phyloP scores from a whole-genome alignment of 2,888 invertebrate species.

The Melinopterus prodromus region DNA sequence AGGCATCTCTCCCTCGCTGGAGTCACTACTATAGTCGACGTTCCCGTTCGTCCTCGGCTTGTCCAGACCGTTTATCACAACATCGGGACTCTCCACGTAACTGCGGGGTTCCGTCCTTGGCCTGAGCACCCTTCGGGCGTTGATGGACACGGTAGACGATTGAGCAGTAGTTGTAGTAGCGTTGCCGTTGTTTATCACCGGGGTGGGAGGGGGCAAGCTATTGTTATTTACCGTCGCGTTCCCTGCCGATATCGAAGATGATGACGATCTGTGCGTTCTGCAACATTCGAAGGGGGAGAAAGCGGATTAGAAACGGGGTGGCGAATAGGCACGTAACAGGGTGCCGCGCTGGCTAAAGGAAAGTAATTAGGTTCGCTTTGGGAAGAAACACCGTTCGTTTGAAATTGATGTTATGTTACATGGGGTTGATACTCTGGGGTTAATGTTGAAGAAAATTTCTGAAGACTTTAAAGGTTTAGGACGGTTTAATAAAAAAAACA shows the following conservation, averaged over 20 bases:
- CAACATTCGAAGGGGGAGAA: slow-evolving; percentile 10
- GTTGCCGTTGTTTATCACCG: slow-evolving; percentile 12
- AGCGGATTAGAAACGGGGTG: not conserved
- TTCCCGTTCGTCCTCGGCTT: slow-evolving; percentile 62
- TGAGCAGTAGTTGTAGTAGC: slow-evolving; percentile 7
- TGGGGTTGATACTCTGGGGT: no score
- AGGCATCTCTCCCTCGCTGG: slow-evolving; percentile 74
- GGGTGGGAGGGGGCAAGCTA: slow-evolving; percentile 25
- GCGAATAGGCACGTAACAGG: slow-evolving; percentile 7
- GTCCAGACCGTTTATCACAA: slow-evolving; percentile 57
- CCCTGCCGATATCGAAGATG: slow-evolving; percentile 25
- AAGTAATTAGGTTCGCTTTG: not conserved
- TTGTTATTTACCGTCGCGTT: slow-evolving; percentile 27
- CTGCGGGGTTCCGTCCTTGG: slow-evolving; percentile 85
- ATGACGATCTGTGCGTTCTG: slow-evolving; percentile 35
- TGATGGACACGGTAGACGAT: slow-evolving; percentile 28
- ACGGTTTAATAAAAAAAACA: no score
- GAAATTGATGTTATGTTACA: not conserved
- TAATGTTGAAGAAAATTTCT: no score
- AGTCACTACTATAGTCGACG: slow-evolving; percentile 69
- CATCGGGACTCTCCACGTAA: slow-evolving; percentile 85
- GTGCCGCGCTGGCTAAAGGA: not conserved
- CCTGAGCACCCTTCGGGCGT: slow-evolving; percentile 73
- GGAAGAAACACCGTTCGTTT: not conserved
- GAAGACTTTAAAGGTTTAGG: no score